phyloP scores from a whole-genome alignment of 2,113 vertebrate species.

The Sapayoa aenigma region DNA sequence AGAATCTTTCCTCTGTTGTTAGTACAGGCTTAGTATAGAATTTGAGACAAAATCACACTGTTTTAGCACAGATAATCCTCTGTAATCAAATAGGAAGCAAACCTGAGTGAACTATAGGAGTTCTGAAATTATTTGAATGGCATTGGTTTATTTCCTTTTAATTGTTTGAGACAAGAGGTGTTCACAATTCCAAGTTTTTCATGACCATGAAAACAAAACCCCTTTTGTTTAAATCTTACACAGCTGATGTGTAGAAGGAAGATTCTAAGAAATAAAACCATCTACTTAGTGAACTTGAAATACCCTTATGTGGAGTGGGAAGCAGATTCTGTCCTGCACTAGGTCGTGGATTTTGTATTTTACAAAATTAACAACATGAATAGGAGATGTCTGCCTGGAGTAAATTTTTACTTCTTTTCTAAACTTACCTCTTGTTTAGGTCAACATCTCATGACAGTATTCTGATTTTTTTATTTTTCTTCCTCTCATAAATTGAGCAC shows the following conservation, averaged over 20 bases:
- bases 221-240: background rate
- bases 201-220: background rate
- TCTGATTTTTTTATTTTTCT: background rate
- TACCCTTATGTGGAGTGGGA: background rate
- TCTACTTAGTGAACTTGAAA: background rate
- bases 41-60: background rate
- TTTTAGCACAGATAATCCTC: background rate
- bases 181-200: background rate
- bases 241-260: background rate
- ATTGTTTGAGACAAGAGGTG: background rate
- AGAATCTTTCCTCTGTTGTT: background rate
- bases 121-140: background rate
- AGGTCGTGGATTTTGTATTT: background rate
- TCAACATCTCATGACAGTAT: background rate
- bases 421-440: background rate
- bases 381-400: background rate
- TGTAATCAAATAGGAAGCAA: background rate
- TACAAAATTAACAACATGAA: background rate
- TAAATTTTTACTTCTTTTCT: background rate
- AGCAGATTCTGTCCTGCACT: background rate
- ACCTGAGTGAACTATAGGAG: background rate
- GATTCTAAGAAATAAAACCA: background rate
- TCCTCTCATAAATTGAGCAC: background rate
- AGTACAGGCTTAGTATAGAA: background rate
- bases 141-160: background rate